Conservation (phyloP, 2,113 vertebrate species). For the Heliornis fulica region DNA sequence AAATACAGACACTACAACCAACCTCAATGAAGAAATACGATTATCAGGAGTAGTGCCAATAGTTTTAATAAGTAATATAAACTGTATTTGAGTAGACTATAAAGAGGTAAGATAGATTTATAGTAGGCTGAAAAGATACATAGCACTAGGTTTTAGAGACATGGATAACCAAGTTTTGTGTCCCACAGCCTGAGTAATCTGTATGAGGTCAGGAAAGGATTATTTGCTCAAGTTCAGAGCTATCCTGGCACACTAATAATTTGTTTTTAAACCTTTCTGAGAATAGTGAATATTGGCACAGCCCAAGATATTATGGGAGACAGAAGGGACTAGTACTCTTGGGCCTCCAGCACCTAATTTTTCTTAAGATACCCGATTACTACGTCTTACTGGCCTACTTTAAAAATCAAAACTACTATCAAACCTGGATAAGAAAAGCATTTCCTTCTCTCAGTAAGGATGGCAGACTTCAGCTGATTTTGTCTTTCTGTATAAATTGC, state of each 20-base stretch:
- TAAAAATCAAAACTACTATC: not conserved
- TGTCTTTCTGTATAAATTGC: not conserved
- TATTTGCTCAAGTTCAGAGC: not conserved
- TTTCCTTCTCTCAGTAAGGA: not conserved
- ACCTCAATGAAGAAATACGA: not conserved
- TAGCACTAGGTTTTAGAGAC: not conserved
- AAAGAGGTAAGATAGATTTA: not conserved
- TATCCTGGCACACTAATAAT: not conserved
- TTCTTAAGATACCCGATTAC: not conserved
- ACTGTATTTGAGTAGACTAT: not conserved
- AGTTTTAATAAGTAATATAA: not conserved
- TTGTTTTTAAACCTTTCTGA: not conserved
- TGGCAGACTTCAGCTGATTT: not conserved
- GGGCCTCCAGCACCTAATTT: not conserved
- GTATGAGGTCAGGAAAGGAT: not conserved
- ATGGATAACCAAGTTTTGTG: not conserved
- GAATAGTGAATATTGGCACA: not conserved
- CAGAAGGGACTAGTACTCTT: not conserved
- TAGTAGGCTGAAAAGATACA: not conserved
- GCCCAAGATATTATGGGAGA: not conserved
- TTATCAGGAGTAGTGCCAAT: not conserved
- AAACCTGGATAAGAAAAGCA: not conserved
- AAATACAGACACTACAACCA: not conserved
- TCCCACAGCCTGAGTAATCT: not conserved
- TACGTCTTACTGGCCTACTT: not conserved